Base-by-base conservation (phyloP, 2,113 vertebrate species). In the Oxyruncus cristatus region DNA sequence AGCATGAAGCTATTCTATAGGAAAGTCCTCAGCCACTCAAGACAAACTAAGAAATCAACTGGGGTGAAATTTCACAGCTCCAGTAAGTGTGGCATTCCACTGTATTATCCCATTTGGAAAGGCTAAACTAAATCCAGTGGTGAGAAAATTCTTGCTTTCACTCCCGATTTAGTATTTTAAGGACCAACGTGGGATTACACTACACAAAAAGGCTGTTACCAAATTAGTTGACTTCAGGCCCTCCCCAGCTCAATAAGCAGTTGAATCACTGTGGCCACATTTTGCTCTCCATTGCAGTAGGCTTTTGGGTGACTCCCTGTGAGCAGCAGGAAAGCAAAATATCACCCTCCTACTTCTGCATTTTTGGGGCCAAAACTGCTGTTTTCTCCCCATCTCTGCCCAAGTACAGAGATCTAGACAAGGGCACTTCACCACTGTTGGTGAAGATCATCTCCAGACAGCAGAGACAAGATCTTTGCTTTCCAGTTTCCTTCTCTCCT, bases 141-240 rank as follows among this genome's bases (percentile, higher is more conserved):
- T 65, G 66, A 95, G 72, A 82, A 94, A 88, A 90, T 93, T 68
- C 37, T 88, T 73, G n/a, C 53, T 94, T 96, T 95, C 75, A 66
- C 78, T 96, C 74, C 55, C 22, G 50, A 92, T 89, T 89, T 89
- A 92, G 62, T 67, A 80, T 78, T 79, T 70, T 62, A 50, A 93
- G 82, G 58, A 59, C n/a, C 72, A 75, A 30, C n/a, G 22, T 7
- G 4, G 32, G 37, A 90, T 83, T 82, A 66, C 33, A 35, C 6
- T 49, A 58, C 23, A 61, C n/a, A 77, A 91, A 74, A 27, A 55
- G 20, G 11, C 56, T 68, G 44, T 73, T 84, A 85, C 53, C 74
- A 85, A 73, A 85, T 68, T 20, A 56, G 27, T 28, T 56, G 37
- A 92, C 66, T 78, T 91, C n/a, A 65, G 61, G 35, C 39, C 16